A percentile compares a stretch with the other conserved stretches of the same genome.
Conservation (phyloP, 2,797 vertebrate species). For the Nannoperca obscura region DNA sequence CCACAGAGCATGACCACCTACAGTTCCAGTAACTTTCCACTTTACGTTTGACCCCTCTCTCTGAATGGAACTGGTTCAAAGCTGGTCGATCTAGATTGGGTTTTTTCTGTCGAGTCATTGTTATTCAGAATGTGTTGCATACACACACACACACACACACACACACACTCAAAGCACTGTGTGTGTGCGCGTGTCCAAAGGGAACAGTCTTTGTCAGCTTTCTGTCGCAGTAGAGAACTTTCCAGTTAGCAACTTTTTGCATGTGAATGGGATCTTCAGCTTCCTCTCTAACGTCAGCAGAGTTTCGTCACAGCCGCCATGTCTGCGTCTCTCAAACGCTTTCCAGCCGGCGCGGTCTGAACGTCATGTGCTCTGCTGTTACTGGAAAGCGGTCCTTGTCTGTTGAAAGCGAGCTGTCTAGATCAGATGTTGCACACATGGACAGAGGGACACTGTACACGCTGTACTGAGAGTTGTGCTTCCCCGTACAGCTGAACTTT, state of each 20-base stretch:
- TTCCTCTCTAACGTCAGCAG: slow-evolving; percentile 3
- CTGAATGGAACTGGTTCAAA: slow-evolving; percentile 34
- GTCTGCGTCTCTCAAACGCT: not conserved
- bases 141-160: not conserved
- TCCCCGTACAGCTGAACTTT: not conserved
- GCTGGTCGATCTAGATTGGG: slow-evolving; percentile 47
- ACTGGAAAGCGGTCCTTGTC: slow-evolving; percentile 20
- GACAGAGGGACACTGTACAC: not conserved
- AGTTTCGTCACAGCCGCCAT: slow-evolving; percentile 2
- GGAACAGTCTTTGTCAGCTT: slow-evolving; percentile 33
- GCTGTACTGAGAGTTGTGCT: not conserved
- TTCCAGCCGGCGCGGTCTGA: slow-evolving; percentile 17
- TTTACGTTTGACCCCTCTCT: slow-evolving; percentile 3
- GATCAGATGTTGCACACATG: slow-evolving; percentile 28
- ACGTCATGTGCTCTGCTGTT: slow-evolving; percentile 30
- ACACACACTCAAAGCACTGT: not conserved
- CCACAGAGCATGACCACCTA: slow-evolving; percentile 3
- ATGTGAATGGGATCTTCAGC: not conserved
- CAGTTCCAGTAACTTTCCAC: slow-evolving; percentile 33
- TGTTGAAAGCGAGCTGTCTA: slow-evolving; percentile 19
- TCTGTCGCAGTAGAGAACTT: not conserved
- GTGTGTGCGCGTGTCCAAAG: not conserved
- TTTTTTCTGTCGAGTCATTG: slow-evolving; percentile 44
- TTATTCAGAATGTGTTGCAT: slow-evolving; percentile 23
- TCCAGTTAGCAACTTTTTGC: slow-evolving; percentile 1